These are phyloP conservation scores for Macrobrachium rosenbergii DNA, from an alignment of 1,140 invertebrate genomes.

Conservation along the genomic window DNA sequence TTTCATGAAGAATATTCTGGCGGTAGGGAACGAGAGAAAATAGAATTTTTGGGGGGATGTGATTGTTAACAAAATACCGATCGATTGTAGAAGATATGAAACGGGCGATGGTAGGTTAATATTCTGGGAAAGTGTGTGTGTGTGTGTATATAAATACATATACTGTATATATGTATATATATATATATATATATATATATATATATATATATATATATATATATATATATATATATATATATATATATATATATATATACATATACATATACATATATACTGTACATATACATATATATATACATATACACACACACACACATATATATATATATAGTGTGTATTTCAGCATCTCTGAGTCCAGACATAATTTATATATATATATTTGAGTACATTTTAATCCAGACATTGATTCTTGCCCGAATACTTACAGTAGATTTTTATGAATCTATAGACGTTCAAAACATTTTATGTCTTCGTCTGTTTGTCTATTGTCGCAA, in stretches of 20 bases:
- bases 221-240: conserved; percentile 7
- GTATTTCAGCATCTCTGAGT: neutral
- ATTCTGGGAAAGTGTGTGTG: no score
- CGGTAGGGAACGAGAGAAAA: no score
- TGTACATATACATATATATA: neutral
- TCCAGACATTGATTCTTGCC: neutral
- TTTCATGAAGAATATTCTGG: no score
- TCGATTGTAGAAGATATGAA: no score
- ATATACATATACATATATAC: neutral
- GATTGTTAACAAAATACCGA: no score
- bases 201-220: conserved; percentile 15
- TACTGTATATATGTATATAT: conserved; percentile 3
- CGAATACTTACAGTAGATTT: neutral
- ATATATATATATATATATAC: no score
- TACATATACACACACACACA: neutral
- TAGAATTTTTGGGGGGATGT: no score
- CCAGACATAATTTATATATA: neutral
- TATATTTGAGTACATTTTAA: neutral
- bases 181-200: conserved; percentile 8
- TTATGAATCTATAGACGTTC: neutral
- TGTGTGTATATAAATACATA: no score
- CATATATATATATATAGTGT: neutral
- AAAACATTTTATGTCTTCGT: no score
- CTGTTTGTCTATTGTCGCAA: no score
- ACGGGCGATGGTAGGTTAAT: no score